These are phyloP conservation scores for Hipposideros larvatus DNA, from an alignment of 2,797 vertebrate genomes.

Conservation along the genomic window DNA sequence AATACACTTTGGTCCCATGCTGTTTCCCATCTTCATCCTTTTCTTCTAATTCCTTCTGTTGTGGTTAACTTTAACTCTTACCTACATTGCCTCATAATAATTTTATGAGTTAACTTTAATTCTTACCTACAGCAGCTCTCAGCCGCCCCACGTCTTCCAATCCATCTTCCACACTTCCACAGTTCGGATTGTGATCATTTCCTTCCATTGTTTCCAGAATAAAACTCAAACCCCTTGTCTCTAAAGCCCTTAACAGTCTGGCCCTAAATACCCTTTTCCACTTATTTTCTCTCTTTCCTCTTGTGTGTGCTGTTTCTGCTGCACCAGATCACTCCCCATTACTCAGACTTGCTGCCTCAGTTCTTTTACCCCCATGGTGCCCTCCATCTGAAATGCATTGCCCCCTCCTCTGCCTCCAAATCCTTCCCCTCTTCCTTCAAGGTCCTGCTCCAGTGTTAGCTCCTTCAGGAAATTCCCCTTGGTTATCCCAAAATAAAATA, in stretches of 20 bases:
- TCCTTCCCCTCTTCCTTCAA: not conserved
- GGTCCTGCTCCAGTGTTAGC: not conserved
- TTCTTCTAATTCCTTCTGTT: not conserved
- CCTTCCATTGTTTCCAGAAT: not conserved
- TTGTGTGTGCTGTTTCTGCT: too few species aligned
- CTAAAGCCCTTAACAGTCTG: not conserved
- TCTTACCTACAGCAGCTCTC: not conserved
- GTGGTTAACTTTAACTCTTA: not conserved
- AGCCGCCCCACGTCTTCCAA: not conserved
- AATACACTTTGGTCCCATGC: not conserved
- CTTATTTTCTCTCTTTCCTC: not conserved
- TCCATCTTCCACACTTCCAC: not conserved
- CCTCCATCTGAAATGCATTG: not conserved
- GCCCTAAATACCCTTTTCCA: not conserved
- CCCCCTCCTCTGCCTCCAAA: not conserved
- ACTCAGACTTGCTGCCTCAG: not conserved
- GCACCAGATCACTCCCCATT: not conserved
- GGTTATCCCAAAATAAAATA: not conserved
- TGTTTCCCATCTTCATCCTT: not conserved
- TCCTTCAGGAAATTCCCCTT: not conserved
- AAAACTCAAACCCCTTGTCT: not conserved
- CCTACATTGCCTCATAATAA: not conserved
- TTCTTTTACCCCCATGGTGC: too few species aligned
- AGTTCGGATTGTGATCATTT: not conserved
- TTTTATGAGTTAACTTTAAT: not conserved